Conservation (phyloP, 2,888 invertebrate species). For the Lordiphosa andalusiaca region DNA sequence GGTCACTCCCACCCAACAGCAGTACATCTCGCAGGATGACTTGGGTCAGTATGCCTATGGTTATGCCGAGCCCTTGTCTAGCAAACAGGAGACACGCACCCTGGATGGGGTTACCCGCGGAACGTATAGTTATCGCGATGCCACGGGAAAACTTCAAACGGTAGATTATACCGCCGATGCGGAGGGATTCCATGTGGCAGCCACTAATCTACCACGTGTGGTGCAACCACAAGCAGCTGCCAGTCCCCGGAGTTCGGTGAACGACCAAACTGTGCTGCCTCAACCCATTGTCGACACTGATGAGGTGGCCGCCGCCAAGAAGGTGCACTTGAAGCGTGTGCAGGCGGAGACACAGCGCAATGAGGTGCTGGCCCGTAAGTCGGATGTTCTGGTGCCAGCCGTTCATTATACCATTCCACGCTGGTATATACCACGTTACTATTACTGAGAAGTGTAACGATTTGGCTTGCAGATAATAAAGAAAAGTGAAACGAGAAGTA, state of each 20-base stretch:
- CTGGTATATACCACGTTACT: slow-evolving; percentile 53
- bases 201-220: slow-evolving; percentile 82
- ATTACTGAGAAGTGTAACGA: slow-evolving; percentile 43
- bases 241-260: slow-evolving; percentile 12
- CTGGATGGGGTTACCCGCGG: slow-evolving; percentile 84
- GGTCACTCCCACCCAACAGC: slow-evolving; percentile 79
- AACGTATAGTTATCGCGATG: slow-evolving; percentile 83
- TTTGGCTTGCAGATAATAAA: slow-evolving; percentile 4
- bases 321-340: slow-evolving; percentile 62
- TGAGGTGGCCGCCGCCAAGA: slow-evolving; percentile 77
- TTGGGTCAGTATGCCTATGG: slow-evolving; percentile 84
- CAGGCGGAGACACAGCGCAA: slow-evolving; percentile 64
- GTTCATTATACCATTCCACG: slow-evolving; percentile 42
- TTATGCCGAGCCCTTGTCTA: slow-evolving; percentile 83
- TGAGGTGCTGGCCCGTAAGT: slow-evolving; percentile 32
- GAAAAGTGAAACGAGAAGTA: background rate
- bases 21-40: slow-evolving; percentile 84
- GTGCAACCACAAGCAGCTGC: slow-evolving; percentile 12
- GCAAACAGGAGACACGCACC: slow-evolving; percentile 83
- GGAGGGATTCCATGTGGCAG: slow-evolving; percentile 84
- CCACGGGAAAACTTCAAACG: slow-evolving; percentile 82
- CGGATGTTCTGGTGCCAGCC: slow-evolving; percentile 19
- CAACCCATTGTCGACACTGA: slow-evolving; percentile 77
- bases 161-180: slow-evolving; percentile 83
- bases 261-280: slow-evolving; percentile 48